Base-by-base conservation (phyloP, 2,888 invertebrate genomes). In the Conus canariensis region DNA sequence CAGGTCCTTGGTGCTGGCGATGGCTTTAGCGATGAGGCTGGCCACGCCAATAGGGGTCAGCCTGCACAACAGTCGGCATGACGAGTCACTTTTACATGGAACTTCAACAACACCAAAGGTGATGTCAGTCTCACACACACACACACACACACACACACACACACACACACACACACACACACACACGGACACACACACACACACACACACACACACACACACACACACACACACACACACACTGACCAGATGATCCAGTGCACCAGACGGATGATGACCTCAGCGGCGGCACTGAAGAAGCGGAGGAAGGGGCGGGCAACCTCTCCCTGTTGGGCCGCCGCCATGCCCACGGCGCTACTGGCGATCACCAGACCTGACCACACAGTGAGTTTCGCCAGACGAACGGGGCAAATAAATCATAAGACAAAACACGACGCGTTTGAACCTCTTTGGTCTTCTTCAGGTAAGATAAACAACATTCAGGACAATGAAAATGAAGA, bases 171-270 rank as follows among this genome's bases (percentile, higher is more conserved):
- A 45, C 45, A 45, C 45, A 45, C 45, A 67, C 45, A 45, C 45
- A 45, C 45, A 3, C 45, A 45, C 45, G 4, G 3, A 45, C 45
- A 4, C 45, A 45, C 45, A 4, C 45, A 45, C 45, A 4, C 45
- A 45, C 45, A 4, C 45, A 45, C 45, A 45, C 30, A 45, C 45
- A 45, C 45, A 45, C 45, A 45, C 45, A 64, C 12, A 64, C 64
- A 64, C 12, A 64, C 64, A 64, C 12, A 64, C 12, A 64, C 60
- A 64, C 12, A 64, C 60, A 64, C 60, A 64, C 14, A 64, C 14
- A 86, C 88, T 56, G 14, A 95, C 95, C 95, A 95, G 85, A 95
- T 91, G 25, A 95, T 92, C 94, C 94, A 94, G 8, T 93, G 90
- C 30, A 95, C 91, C 16, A 95, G 90, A 16, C 90, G 85, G 30